Conservation (phyloP, 2,888 invertebrate species). For the Volucella zonaria region DNA sequence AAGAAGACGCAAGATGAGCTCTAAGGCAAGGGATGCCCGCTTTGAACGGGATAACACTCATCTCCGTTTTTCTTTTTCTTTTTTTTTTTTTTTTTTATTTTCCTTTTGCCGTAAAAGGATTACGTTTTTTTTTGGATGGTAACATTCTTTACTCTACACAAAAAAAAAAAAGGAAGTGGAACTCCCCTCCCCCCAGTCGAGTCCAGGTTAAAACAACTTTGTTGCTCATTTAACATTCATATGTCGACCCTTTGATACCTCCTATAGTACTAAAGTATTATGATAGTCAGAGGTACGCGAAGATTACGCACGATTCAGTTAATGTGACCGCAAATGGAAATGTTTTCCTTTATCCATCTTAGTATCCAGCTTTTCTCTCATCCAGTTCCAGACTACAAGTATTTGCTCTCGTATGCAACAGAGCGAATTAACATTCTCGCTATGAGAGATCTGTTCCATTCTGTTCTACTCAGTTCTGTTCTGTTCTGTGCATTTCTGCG, state of each 20-base stretch:
- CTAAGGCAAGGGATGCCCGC: slow-evolving; percentile 53
- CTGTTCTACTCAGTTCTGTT: too few relatives aligned
- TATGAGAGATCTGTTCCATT: slow-evolving; percentile 32
- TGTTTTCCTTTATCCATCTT: slow-evolving; percentile 62
- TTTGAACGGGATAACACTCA: slow-evolving; percentile 62
- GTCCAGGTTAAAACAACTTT: slow-evolving; percentile 59
- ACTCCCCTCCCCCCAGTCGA: neutral
- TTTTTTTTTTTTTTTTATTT: slow-evolving; percentile 40
- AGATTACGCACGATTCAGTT: slow-evolving; percentile 73
- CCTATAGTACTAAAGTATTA: slow-evolving; percentile 23
- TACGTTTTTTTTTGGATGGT: slow-evolving; percentile 49
- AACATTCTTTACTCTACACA: slow-evolving; percentile 52
- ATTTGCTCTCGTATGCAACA: slow-evolving; percentile 29
- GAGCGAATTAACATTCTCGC: slow-evolving; percentile 67
- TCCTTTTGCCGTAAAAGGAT: slow-evolving; percentile 61
- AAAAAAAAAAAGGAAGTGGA: slow-evolving; percentile 32
- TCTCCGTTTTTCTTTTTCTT: slow-evolving; percentile 13
- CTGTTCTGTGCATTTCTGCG: slow-evolving; percentile 56
- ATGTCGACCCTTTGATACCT: slow-evolving; percentile 60
- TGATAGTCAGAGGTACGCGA: slow-evolving; percentile 55
- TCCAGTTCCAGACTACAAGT: slow-evolving; percentile 9
- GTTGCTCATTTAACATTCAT: slow-evolving; percentile 70
- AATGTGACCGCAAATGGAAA: slow-evolving; percentile 72
- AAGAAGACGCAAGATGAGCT: slow-evolving; percentile 57
- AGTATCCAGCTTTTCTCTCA: slow-evolving; percentile 50